Conservation (phyloP, 2,797 vertebrate species). For the Hemibagrus guttatus region DNA sequence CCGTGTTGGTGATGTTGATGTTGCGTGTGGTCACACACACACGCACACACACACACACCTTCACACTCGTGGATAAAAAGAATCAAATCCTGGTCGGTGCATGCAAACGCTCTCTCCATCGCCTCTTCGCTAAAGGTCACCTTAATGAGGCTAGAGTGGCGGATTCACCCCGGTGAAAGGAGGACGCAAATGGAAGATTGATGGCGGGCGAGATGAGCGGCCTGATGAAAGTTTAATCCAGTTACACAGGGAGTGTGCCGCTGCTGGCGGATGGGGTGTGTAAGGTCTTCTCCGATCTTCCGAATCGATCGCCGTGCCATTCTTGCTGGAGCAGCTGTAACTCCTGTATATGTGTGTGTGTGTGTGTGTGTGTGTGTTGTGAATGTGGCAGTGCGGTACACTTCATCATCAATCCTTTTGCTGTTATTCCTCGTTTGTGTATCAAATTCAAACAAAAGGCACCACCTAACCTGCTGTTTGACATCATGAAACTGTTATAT, state of each 20-base stretch:
- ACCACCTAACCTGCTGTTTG: neutral
- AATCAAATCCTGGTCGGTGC: neutral
- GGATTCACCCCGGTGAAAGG: conserved; percentile 58
- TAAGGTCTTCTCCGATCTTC: neutral
- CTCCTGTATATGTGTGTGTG: conserved; percentile 34
- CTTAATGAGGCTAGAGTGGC: conserved; percentile 63
- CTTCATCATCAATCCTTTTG: conserved; percentile 28
- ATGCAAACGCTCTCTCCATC: neutral
- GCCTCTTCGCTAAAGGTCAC: conserved; percentile 66
- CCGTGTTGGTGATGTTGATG: too few species aligned
- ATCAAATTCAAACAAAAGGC: neutral
- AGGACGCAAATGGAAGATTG: conserved; percentile 77
- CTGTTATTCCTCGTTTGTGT: neutral
- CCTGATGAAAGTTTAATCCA: conserved; percentile 81
- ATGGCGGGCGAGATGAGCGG: conserved; percentile 74
- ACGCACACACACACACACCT: neutral
- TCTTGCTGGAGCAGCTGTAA: conserved; percentile 22
- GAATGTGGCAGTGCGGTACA: conserved; percentile 34
- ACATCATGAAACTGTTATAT: conserved; percentile 18
- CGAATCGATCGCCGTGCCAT: conserved; percentile 26
- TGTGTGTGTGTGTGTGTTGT: conserved; percentile 33
- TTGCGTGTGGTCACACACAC: neutral
- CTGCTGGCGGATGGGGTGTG: neutral
- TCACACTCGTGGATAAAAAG: neutral
- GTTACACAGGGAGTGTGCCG: conserved; percentile 50